Base-by-base conservation (phyloP, 1,140 invertebrate species). In the Samia ricini region DNA sequence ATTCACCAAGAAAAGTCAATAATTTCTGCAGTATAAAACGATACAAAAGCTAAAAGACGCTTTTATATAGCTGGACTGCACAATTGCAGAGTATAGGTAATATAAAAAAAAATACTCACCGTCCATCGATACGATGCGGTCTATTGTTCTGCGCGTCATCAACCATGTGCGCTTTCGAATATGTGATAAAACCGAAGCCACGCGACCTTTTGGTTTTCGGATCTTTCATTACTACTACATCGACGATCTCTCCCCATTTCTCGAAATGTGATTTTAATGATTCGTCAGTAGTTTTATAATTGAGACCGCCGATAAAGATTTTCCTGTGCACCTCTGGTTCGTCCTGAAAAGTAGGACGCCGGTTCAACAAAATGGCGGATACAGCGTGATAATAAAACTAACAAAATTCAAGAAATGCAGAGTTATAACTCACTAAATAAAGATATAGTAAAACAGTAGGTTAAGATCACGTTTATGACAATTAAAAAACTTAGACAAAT, bases 201-300 rank as follows among this genome's bases (percentile, higher is more conserved):
- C 98, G 92, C 2, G 98, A 99, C 59, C 95, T 91, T 73, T 96
- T 96, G 0, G 98, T 98, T 72, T 96, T 95, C 0, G 97, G 96
- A 90, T 99, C 98, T 76, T 97, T 97, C 98, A 99, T 99, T 0
- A 99, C 98, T 6, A 99, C 97, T 23, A 98, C 97, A 91, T 99
- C 98, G 0, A 98, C 96, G 63, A 99, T 97, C 88, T 98, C 97
- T 23, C 98, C 99, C 96, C 96, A 99, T 93, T 98, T 94, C 79
- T 96, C 95, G 91, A 99, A 99, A 92, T 99, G 97, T 57, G 94
- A 94, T 80, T 98, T 98, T 0, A 99, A 84, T 4, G 95, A 96
- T 52, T 99, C 98, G 81, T 99, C 98, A 2, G 96, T 98, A 8
- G 98, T 99, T 74, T 96, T 95, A 78, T 98, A 98, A 77, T 98